These are phyloP conservation scores for Microcebus tavaratra DNA, from an alignment of 2,113 vertebrate species.

Conservation along the genomic window DNA sequence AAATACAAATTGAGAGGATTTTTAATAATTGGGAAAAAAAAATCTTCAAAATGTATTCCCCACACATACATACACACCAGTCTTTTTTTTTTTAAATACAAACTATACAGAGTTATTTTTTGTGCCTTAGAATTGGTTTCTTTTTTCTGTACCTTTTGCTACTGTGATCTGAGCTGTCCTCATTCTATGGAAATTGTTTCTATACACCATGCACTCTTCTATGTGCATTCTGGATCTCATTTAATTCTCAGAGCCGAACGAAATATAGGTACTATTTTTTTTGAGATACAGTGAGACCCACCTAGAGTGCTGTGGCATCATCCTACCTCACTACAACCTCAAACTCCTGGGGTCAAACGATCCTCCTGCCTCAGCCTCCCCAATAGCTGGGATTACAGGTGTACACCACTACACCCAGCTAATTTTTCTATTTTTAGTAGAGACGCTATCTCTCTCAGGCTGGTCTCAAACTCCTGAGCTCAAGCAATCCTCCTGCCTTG, in stretches of 20 bases:
- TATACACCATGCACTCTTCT: background rate
- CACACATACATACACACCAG: background rate
- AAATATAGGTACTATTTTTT: background rate
- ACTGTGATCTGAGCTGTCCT: background rate
- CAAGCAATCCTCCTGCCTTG: too few relatives aligned
- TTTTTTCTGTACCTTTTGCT: background rate
- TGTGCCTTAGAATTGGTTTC: background rate
- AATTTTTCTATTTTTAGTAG: too few relatives aligned
- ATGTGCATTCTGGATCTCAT: background rate
- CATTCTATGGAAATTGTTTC: constrained; percentile 17
- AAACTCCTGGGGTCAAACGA: too few relatives aligned
- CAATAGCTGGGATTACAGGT: too few relatives aligned
- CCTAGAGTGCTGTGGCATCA: too few relatives aligned
- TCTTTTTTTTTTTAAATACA: background rate
- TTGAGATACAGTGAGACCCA: too few relatives aligned
- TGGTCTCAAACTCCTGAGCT: too few relatives aligned
- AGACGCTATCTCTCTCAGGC: too few relatives aligned
- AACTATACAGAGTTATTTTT: constrained; percentile 6
- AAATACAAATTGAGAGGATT: constrained; percentile 22
- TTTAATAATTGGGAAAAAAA: background rate
- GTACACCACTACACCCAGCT: too few relatives aligned
- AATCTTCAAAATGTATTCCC: background rate
- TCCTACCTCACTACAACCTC: too few relatives aligned
- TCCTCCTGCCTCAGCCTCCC: too few relatives aligned
- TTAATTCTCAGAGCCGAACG: background rate